Percentiles rank a stretch among this genome's conserved stretches.
Evolutionary conservation across 1,140 invertebrate genomes (phyloP).

Genomic region (Drosophila mojavensis): DNA sequence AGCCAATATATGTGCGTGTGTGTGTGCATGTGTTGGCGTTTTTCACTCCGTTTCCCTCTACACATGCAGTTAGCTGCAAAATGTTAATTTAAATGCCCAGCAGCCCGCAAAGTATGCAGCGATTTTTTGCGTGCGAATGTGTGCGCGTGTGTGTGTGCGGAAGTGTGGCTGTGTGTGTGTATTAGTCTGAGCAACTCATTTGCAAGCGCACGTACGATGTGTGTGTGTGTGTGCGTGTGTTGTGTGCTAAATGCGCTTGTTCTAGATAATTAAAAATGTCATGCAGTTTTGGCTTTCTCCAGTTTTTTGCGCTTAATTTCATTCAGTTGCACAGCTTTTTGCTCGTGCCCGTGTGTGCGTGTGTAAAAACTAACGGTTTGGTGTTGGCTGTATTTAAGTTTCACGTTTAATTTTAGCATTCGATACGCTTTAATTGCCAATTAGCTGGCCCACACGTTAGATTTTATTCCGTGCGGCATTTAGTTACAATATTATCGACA

Average conservation of each 20-base stretch:
- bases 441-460: neutral
- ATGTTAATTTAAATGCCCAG: slow-evolving; percentile 72
- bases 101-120: slow-evolving; percentile 62
- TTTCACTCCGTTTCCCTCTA: slow-evolving; percentile 39
- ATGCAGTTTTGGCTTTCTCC: slow-evolving; percentile 28
- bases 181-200: slow-evolving; percentile 34
- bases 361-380: neutral
- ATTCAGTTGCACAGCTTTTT: slow-evolving; percentile 22
- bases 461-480: neutral
- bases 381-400: slow-evolving; percentile 8
- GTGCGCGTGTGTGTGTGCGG: neutral
- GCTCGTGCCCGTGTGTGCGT: neutral
- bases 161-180: slow-evolving; percentile 16
- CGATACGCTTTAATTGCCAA: slow-evolving; percentile 8
- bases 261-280: slow-evolving; percentile 79
- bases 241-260: slow-evolving; percentile 71
- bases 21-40: neutral
- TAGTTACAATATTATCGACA: neutral
- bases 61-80: slow-evolving; percentile 53
- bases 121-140: slow-evolving; percentile 38
- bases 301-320: slow-evolving; percentile 54
- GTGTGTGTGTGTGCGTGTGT: slow-evolving; percentile 15
- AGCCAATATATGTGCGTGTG: neutral
- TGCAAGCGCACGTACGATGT: neutral
- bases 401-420: slow-evolving; percentile 11